Conservation (phyloP, 2,113 vertebrate genomes). For the Panthera uncia region DNA sequence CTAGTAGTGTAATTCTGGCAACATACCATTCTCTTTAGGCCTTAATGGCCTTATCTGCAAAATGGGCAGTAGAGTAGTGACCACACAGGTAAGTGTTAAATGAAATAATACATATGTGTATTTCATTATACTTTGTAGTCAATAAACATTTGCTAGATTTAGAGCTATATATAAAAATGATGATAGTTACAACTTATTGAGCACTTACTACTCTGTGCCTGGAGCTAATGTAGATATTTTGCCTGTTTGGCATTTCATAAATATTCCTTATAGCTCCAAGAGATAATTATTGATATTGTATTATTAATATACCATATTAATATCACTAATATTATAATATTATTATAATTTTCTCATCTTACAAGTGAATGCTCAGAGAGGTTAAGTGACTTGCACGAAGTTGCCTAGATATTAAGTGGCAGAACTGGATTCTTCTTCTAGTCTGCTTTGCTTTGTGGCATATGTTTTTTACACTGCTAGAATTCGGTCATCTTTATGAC, state of each 20-base stretch:
- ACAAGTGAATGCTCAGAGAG: conserved; percentile 28
- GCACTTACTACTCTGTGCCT: background rate
- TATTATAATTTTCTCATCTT: background rate
- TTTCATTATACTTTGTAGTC: background rate
- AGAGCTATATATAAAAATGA: background rate
- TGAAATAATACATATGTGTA: background rate
- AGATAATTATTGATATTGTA: background rate
- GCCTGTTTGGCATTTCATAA: background rate
- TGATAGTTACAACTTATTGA: background rate
- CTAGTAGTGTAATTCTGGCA: background rate
- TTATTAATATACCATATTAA: background rate
- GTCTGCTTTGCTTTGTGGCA: background rate
- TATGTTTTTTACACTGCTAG: background rate
- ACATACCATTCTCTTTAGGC: background rate
- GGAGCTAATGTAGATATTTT: background rate
- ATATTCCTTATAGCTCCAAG: background rate
- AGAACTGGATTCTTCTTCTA: background rate
- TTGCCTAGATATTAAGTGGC: background rate
- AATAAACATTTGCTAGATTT: background rate
- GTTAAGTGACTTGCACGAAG: background rate
- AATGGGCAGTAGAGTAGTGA: background rate
- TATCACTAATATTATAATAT: background rate
- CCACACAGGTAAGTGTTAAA: background rate
- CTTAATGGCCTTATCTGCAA: background rate
- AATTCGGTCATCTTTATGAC: background rate